Conservation (phyloP, 2,113 vertebrate genomes). For the Saimiri boliviensis region DNA sequence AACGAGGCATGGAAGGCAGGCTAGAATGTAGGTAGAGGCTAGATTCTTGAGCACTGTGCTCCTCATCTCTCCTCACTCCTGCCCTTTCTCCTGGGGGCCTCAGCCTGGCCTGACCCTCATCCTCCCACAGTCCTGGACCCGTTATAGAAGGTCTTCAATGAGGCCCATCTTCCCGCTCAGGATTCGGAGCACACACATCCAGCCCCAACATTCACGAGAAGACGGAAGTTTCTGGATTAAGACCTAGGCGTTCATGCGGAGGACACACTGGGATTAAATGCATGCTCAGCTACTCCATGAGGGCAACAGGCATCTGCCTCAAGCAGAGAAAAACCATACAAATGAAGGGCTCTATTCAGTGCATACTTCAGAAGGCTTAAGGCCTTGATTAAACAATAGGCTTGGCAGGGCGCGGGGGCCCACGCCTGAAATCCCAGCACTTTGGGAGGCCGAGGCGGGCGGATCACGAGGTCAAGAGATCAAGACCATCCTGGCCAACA, state of each 20-base stretch:
- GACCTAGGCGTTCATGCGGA: neutral
- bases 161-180: neutral
- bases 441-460: too few species aligned
- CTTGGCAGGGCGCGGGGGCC: too few species aligned
- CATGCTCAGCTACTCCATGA: neutral
- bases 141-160: neutral
- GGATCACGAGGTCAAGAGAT: too few species aligned
- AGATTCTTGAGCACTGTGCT: neutral
- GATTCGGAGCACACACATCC: neutral
- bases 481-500: too few species aligned
- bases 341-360: neutral
- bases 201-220: neutral
- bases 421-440: too few species aligned
- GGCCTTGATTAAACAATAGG: neutral
- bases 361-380: neutral
- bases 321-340: neutral
- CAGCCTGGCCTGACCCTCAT: neutral
- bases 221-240: neutral
- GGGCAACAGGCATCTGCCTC: neutral
- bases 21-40: neutral
- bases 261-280: neutral
- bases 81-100: neutral
- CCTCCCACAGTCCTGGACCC: too few species aligned
- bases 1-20: neutral
- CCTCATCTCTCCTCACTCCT: neutral